These are phyloP conservation scores for Sitophilus oryzae DNA, from an alignment of 1,140 invertebrate genomes.

Conservation along the genomic window DNA sequence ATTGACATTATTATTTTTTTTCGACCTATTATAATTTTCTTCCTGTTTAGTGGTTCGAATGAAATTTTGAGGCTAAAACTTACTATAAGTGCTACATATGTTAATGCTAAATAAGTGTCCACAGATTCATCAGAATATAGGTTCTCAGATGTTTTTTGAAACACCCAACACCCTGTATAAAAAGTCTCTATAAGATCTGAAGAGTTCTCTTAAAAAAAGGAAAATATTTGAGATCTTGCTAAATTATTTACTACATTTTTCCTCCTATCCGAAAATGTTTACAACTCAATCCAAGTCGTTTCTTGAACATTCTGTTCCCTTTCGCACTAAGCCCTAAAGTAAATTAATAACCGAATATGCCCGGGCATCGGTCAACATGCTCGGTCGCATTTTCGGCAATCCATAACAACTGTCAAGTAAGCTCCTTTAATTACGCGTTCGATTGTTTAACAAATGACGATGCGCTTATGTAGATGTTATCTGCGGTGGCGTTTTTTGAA, in stretches of 20 bases:
- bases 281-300: neutral
- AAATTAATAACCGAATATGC: neutral
- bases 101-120: too few species aligned
- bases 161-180: too few species aligned
- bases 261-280: neutral
- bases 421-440: conserved; percentile 28
- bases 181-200: too few species aligned
- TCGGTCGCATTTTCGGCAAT: conserved; percentile 17
- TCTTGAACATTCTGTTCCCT: neutral
- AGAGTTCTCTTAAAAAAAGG: too few species aligned
- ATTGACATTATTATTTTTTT: too few species aligned
- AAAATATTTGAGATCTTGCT: neutral
- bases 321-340: neutral
- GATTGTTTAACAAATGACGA: conserved; percentile 26
- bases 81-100: too few species aligned
- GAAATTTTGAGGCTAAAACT: too few species aligned
- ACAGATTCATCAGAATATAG: too few species aligned
- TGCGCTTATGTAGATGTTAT: conserved; percentile 22
- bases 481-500: neutral
- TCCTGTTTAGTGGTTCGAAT: too few species aligned
- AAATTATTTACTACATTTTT: neutral
- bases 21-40: too few species aligned
- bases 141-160: too few species aligned
- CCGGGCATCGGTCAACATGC: neutral
- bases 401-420: conserved; percentile 21